phyloP scores from a whole-genome alignment of 2,797 vertebrate species.

The Lepus townsendii region DNA sequence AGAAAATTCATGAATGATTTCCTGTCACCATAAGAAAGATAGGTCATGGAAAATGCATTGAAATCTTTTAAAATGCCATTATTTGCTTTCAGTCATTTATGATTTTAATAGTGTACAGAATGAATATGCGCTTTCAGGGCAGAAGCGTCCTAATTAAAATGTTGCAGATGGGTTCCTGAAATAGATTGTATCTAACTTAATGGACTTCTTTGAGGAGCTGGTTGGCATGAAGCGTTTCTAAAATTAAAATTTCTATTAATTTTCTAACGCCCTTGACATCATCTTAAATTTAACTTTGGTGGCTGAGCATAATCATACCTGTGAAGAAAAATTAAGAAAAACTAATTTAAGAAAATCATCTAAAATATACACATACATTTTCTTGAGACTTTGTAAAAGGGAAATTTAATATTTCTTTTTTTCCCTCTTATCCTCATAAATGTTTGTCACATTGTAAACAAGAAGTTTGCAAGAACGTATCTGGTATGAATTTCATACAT shows the following conservation, averaged over 20 bases:
- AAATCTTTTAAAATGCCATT: constrained; percentile 72
- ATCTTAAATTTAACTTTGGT: constrained; percentile 62
- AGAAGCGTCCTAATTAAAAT: constrained; percentile 79
- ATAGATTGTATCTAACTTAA: constrained; percentile 71
- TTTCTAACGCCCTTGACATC: constrained; percentile 42
- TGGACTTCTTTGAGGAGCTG: constrained; percentile 67
- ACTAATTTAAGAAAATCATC: neutral
- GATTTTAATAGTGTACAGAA: constrained; percentile 77
- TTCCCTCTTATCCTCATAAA: neutral
- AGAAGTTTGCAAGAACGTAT: neutral
- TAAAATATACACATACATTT: neutral
- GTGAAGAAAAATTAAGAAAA: constrained; percentile 5
- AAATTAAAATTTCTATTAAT: constrained; percentile 56
- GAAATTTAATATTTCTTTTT: neutral
- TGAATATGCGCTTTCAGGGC: constrained; percentile 37
- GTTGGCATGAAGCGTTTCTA: constrained; percentile 49
- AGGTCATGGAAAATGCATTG: constrained; percentile 7
- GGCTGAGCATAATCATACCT: neutral
- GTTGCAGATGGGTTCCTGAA: constrained; percentile 78
- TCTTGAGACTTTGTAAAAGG: neutral
- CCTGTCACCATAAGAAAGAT: constrained; percentile 34
- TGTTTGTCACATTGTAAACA: neutral
- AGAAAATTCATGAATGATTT: neutral
- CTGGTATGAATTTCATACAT: neutral
- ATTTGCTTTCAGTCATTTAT: constrained; percentile 62